Evolutionary conservation across 2,888 invertebrate species (phyloP).

Genomic region (Pantelozetes paolii): DNA sequence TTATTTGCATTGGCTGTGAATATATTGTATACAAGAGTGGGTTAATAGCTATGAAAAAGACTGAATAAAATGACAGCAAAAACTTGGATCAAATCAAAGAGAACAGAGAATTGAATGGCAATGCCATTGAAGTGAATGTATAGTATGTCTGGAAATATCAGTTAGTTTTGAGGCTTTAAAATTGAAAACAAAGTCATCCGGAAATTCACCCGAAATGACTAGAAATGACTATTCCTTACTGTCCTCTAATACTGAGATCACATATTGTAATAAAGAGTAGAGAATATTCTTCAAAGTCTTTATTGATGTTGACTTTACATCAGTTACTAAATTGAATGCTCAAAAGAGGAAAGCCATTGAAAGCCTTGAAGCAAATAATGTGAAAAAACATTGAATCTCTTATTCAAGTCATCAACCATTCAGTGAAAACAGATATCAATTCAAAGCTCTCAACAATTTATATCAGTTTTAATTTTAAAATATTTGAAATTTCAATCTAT

Average conservation of each 20-base stretch:
- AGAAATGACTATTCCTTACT: not conserved
- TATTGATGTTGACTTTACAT: conserved; percentile 11
- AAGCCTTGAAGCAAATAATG: not conserved
- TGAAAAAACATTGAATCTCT: too few relatives aligned
- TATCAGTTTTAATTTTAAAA: too few relatives aligned
- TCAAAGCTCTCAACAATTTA: too few relatives aligned
- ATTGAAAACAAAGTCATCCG: conserved; percentile 7
- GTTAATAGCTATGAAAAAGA: too few relatives aligned
- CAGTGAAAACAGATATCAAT: too few relatives aligned
- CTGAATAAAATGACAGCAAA: not conserved
- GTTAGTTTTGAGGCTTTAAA: conserved; percentile 1
- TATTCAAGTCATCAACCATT: too few relatives aligned
- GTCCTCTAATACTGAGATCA: not conserved
- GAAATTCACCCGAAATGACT: not conserved
- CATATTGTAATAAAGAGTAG: not conserved
- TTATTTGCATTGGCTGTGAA: too few relatives aligned
- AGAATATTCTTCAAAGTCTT: not conserved
- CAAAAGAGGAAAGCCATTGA: not conserved
- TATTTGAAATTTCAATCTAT: too few relatives aligned
- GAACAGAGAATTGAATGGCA: not conserved
- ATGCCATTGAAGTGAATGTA: not conserved
- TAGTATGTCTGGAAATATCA: not conserved
- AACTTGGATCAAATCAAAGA: not conserved
- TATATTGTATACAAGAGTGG: too few relatives aligned
- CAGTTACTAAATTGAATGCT: conserved; percentile 9